Evolutionary conservation across 2,797 vertebrate species (phyloP).

Genomic region (Smutsia gigantea): DNA sequence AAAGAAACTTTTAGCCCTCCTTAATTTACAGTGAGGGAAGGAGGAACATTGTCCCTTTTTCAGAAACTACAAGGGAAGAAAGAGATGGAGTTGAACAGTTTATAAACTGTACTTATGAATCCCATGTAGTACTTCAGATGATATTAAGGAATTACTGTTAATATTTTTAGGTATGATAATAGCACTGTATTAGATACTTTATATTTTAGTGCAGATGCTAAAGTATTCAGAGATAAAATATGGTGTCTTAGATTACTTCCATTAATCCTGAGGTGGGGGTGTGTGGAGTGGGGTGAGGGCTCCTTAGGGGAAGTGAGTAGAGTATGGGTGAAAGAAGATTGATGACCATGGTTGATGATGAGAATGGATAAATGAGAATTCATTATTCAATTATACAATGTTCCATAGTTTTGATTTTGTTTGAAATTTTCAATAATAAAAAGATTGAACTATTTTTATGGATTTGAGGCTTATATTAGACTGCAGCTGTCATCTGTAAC

Average conservation of each 20-base stretch:
- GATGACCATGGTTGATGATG: neutral
- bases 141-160: neutral
- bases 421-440: constrained; percentile 33
- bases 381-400: neutral
- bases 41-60: neutral
- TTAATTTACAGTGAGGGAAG: neutral
- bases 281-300: neutral
- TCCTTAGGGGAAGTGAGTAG: neutral
- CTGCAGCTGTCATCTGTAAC: neutral
- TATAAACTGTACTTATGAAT: neutral
- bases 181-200: neutral
- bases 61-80: neutral
- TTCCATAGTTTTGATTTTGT: constrained; percentile 28
- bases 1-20: neutral
- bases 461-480: neutral
- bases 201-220: neutral
- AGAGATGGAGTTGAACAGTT: neutral
- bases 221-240: constrained; percentile 27
- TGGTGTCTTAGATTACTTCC: neutral
- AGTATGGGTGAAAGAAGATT: neutral
- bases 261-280: neutral
- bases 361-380: neutral
- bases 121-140: neutral
- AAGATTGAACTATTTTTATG: neutral
- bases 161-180: neutral